A percentile compares a stretch with the other conserved stretches of the same genome.
Conservation (phyloP, 2,113 vertebrate species). For the Hippoglossus stenolepis region DNA sequence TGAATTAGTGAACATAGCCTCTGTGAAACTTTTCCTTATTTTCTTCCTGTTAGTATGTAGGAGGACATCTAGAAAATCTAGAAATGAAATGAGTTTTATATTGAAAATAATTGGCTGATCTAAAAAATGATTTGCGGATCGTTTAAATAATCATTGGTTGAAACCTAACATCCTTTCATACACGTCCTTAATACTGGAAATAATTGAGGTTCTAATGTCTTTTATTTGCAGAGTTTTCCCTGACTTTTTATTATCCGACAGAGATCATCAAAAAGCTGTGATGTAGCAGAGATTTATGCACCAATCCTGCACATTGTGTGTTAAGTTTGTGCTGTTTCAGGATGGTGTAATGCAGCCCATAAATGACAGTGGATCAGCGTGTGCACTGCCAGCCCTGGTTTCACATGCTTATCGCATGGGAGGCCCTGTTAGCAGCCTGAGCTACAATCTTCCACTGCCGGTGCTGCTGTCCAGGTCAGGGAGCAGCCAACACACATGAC, state of each 20-base stretch:
- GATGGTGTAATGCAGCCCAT: conserved; percentile 20
- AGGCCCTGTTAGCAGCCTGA: conserved; percentile 83
- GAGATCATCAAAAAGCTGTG: conserved; percentile 9
- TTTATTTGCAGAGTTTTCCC: not conserved
- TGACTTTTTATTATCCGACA: conserved; percentile 1
- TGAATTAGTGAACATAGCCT: not conserved
- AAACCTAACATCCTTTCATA: not conserved
- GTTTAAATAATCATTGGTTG: not conserved
- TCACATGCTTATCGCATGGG: conserved; percentile 84
- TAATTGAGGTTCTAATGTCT: not conserved
- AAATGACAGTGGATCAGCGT: conserved; percentile 61
- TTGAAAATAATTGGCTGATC: not conserved
- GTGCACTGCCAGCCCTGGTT: conserved; percentile 59
- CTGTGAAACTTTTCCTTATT: too few relatives aligned
- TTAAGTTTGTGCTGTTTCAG: conserved; percentile 60
- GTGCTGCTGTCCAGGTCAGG: conserved; percentile 79
- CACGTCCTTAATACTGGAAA: not conserved
- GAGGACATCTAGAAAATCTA: too few relatives aligned
- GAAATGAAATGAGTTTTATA: too few relatives aligned
- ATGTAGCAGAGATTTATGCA: not conserved
- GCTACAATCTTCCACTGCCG: conserved; percentile 81
- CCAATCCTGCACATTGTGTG: conserved; percentile 14
- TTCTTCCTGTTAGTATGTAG: too few relatives aligned
- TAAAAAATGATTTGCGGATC: not conserved
- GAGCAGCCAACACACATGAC: too few relatives aligned